Evolutionary conservation across 2,113 vertebrate species (phyloP).

Genomic region (Bufo bufo): DNA sequence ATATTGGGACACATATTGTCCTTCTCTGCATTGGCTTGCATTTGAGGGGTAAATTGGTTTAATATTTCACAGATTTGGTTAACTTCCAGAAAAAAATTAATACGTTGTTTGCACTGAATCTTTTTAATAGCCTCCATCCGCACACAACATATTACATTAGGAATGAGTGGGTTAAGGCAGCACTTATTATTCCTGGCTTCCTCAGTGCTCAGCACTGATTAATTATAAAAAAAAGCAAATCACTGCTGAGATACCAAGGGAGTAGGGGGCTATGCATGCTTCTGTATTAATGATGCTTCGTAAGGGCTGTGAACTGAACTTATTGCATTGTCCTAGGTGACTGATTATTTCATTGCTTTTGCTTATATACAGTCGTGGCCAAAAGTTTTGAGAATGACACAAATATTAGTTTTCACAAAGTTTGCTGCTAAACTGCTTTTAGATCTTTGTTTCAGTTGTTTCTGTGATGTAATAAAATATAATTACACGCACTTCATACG

Average conservation of each 20-base stretch:
- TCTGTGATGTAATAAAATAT: too few relatives aligned
- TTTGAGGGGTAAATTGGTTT: background rate
- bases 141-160: background rate
- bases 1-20: background rate
- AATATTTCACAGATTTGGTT: background rate
- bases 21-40: background rate
- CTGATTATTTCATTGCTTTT: background rate
- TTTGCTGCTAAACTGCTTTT: too few relatives aligned
- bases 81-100: background rate
- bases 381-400: too few relatives aligned
- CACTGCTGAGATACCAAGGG: constrained; percentile 58
- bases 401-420: too few relatives aligned
- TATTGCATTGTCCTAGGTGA: constrained; percentile 13
- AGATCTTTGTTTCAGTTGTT: too few relatives aligned
- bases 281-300: constrained; percentile 47
- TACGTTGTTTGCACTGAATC: background rate
- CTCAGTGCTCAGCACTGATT: constrained; percentile 59
- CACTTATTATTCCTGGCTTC: constrained; percentile 21
- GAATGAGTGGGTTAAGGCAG: constrained; percentile 21
- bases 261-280: background rate
- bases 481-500: too few relatives aligned
- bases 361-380: too few relatives aligned
- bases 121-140: background rate
- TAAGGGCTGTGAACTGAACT: constrained; percentile 1
- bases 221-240: constrained; percentile 65